phyloP scores from a whole-genome alignment of 2,113 vertebrate species.

The Cyanoramphus novaezelandiae region DNA sequence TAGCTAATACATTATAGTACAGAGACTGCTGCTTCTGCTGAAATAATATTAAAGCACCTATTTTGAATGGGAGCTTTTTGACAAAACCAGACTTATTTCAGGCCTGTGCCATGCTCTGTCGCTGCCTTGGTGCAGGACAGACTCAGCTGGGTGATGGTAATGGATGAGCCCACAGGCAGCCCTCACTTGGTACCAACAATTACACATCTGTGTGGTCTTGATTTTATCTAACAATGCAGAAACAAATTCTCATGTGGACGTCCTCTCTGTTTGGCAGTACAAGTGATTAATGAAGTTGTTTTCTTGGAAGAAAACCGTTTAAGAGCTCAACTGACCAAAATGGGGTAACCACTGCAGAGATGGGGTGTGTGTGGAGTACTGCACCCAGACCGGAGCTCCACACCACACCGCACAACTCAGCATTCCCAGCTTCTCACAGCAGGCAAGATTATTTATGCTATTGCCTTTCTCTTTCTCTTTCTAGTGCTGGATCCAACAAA shows the following conservation, averaged over 20 bases:
- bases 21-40: background rate
- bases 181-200: background rate
- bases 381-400: background rate
- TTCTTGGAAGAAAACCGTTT: background rate
- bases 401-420: background rate
- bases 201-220: background rate
- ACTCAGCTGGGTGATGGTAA: rapidly evolving
- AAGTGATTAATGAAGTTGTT: background rate
- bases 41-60: background rate
- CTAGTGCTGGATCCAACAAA: background rate
- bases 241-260: background rate
- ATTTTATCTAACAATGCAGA: background rate
- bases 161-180: background rate
- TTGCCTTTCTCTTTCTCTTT: background rate
- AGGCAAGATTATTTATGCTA: background rate
- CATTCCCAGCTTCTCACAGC: background rate
- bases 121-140: background rate
- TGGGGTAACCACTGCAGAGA: background rate
- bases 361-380: background rate
- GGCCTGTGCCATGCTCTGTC: background rate
- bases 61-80: background rate
- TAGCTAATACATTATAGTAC: background rate
- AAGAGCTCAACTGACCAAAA: background rate
- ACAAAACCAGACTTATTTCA: background rate
- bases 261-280: background rate